Conservation (phyloP, 2,113 vertebrate species). For the Pan paniscus region DNA sequence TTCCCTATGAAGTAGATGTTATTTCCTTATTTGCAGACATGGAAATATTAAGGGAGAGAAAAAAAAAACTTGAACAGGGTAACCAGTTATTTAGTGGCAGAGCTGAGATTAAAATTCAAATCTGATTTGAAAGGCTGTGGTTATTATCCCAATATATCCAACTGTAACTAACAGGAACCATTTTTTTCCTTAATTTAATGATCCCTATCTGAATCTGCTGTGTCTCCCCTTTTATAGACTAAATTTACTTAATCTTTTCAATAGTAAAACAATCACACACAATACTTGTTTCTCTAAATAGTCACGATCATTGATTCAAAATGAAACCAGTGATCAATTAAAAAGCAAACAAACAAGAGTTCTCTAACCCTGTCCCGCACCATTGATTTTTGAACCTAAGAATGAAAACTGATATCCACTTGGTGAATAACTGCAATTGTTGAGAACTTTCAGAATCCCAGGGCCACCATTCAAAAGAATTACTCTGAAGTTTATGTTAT, state of each 20-base stretch:
- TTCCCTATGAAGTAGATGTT: not conserved
- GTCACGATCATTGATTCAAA: not conserved
- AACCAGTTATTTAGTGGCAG: not conserved
- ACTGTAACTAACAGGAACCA: not conserved
- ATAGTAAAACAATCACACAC: not conserved
- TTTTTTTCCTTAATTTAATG: not conserved
- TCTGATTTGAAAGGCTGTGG: not conserved
- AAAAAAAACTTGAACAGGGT: not conserved
- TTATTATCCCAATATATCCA: not conserved
- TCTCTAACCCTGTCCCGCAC: not conserved
- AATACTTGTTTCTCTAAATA: not conserved
- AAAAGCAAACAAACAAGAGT: not conserved
- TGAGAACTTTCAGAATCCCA: constrained; percentile 2
- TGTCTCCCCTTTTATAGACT: not conserved
- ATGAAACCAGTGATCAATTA: not conserved
- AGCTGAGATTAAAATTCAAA: not conserved
- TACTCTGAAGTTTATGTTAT: not conserved
- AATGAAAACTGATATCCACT: not conserved
- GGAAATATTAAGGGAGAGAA: not conserved
- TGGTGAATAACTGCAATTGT: not conserved
- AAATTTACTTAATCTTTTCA: not conserved
- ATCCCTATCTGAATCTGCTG: not conserved
- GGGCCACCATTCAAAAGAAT: not conserved
- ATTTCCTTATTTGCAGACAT: not conserved
- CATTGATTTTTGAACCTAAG: not conserved